Evolutionary conservation across 2,888 invertebrate genomes (phyloP).

Genomic region (Catocala sponsa): DNA sequence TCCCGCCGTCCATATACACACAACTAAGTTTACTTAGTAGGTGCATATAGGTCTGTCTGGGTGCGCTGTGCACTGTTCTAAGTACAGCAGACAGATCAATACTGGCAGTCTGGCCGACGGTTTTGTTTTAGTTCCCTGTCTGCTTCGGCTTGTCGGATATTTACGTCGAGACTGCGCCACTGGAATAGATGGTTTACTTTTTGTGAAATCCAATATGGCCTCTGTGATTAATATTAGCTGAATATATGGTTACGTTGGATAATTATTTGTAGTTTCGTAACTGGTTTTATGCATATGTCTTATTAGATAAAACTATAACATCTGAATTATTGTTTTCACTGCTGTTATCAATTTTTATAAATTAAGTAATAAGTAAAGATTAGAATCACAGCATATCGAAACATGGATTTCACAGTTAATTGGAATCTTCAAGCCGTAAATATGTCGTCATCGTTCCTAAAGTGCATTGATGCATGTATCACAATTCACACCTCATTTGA

Average conservation of each 20-base stretch:
- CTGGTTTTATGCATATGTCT: not conserved
- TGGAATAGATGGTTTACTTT: conserved; percentile 20
- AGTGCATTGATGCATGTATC: no score
- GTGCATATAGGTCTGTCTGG: conserved; percentile 33
- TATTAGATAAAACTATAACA: no score
- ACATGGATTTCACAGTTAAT: no score
- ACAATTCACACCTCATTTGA: no score
- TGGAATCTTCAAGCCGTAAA: no score
- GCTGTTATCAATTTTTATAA: no score
- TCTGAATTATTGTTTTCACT: no score
- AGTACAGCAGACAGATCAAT: conserved; percentile 51
- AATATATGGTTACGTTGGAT: no score
- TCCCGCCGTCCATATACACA: not conserved
- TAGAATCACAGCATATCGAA: no score
- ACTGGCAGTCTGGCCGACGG: conserved; percentile 44
- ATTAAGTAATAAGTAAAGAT: no score
- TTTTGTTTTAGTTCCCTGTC: conserved; percentile 51
- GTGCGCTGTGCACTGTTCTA: conserved; percentile 43
- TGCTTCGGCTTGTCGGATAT: conserved; percentile 36
- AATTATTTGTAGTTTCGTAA: not conserved
- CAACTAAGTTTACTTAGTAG: conserved; percentile 11
- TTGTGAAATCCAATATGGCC: conserved; percentile 6
- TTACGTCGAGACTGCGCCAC: conserved; percentile 36
- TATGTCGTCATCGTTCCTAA: no score
- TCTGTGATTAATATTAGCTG: not conserved